These are phyloP conservation scores for Gavia stellata DNA, from an alignment of 2,113 vertebrate species.

Conservation along the genomic window DNA sequence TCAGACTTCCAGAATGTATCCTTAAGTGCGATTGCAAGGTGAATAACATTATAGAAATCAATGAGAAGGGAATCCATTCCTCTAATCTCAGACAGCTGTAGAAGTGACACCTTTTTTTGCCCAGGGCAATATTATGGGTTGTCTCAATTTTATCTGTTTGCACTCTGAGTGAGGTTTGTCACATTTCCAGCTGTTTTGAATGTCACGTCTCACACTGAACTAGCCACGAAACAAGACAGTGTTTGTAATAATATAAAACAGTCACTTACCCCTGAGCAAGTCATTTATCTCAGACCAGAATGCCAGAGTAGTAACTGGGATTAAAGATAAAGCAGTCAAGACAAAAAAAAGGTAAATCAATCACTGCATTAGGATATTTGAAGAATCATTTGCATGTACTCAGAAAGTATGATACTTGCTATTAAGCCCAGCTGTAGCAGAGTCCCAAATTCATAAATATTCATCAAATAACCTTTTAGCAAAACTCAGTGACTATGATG, in stretches of 20 bases:
- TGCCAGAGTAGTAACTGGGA: slow-evolving; percentile 32
- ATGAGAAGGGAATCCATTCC: not conserved
- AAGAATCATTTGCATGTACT: slow-evolving; percentile 56
- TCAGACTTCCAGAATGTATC: not conserved
- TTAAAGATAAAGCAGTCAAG: slow-evolving; percentile 64
- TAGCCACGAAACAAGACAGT: not conserved
- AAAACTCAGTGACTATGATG: slow-evolving; percentile 26
- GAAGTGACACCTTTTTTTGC: not conserved
- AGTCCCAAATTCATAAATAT: slow-evolving; percentile 62
- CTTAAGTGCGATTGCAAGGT: not conserved
- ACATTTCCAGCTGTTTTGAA: slow-evolving; percentile 11
- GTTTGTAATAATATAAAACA: slow-evolving; percentile 47
- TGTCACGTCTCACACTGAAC: not conserved
- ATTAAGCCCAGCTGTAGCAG: slow-evolving; percentile 19
- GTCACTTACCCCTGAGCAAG: slow-evolving; percentile 48
- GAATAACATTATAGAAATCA: not conserved
- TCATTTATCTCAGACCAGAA: slow-evolving; percentile 35
- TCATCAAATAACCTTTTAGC: slow-evolving; percentile 65
- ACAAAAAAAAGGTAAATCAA: slow-evolving; percentile 61
- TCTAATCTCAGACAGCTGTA: not conserved
- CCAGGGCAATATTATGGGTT: not conserved
- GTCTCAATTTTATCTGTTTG: not conserved
- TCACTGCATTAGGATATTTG: slow-evolving; percentile 58
- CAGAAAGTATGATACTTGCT: slow-evolving; percentile 44
- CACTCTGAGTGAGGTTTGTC: not conserved